Conservation (phyloP, 1,140 invertebrate genomes). For the Cyclina sinensis region DNA sequence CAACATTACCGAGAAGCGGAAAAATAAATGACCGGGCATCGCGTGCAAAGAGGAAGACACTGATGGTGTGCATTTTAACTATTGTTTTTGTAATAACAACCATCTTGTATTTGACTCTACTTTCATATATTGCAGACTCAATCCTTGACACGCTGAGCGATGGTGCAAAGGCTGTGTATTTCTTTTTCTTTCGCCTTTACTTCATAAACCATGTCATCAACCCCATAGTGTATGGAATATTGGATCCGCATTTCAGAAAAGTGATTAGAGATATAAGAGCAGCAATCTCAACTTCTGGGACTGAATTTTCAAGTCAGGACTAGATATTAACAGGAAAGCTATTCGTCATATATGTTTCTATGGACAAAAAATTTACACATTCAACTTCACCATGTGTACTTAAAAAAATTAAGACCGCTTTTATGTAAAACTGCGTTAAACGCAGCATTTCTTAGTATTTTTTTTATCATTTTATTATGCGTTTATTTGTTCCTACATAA, state of each 20-base stretch:
- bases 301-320: too few species aligned
- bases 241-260: constrained; percentile 49
- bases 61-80: constrained; percentile 45
- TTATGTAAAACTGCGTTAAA: too few species aligned
- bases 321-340: too few species aligned
- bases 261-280: background rate
- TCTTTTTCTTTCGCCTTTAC: constrained; percentile 53
- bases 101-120: constrained; percentile 25
- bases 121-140: constrained; percentile 4
- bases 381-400: too few species aligned
- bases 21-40: background rate
- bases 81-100: constrained; percentile 39
- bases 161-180: constrained; percentile 24
- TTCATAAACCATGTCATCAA: constrained; percentile 62
- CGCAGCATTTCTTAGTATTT: too few species aligned
- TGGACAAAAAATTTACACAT: too few species aligned
- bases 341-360: too few species aligned
- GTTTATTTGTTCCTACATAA: too few species aligned
- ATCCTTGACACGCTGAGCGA: constrained; percentile 30
- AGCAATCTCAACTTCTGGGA: background rate
- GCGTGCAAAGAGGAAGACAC: constrained; percentile 11
- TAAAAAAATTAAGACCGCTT: too few species aligned
- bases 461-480: too few species aligned
- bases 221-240: constrained; percentile 25
- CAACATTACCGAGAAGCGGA: too few species aligned